Base-by-base conservation (phyloP, 1,140 invertebrate genomes). In the Cydia fagiglandana region DNA sequence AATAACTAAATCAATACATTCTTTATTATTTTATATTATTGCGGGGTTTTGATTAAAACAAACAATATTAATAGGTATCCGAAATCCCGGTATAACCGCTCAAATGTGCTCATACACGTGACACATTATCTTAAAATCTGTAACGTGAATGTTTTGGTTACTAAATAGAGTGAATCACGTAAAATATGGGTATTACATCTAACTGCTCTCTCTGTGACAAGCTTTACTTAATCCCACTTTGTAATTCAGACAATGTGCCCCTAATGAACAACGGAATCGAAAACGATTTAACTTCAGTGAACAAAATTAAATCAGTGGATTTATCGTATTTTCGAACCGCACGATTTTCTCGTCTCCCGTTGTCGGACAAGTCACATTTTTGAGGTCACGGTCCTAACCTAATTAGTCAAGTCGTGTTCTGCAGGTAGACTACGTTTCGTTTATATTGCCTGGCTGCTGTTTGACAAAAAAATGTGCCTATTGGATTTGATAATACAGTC, bases 271-370 rank as follows among this genome's bases (percentile, higher is more conserved):
- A 61, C 56, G 56, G 9, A 10, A 61, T 61, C 53, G 28, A 15
- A 28, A 68, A n/a, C 64, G 30, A 15, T 68, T 28, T 34, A 38
- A 34, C 28, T 68, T 34, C 30, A 68, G 15, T 68, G 28, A 68
- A n/a, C 64, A 15, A 70, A 41, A 70, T 70, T 7, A 41, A 70
- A 70, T 70, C 34, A 70, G 66, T n/a, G 15, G 66, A 38, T 17
- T 34, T 41, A 17, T 70, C 66, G n/a, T 41, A 70, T 70, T 61
- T 70, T 15, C n/a, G 3, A 70, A 13, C 34, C 15, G 66, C 66
- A 41, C n/a, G 4, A 70, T 70, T 45, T 41, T 70, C 66, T 70
- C 66, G 10, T 34, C 17, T 12, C 15, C 38, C 12, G 64, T 41
- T 70, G 45, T 45, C 34, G 38, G 66, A 34, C 56, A 61, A 61